Percentiles rank a stretch among this genome's conserved stretches.
phyloP scores from a whole-genome alignment of 2,888 invertebrate genomes.

The Dorcus hopei region DNA sequence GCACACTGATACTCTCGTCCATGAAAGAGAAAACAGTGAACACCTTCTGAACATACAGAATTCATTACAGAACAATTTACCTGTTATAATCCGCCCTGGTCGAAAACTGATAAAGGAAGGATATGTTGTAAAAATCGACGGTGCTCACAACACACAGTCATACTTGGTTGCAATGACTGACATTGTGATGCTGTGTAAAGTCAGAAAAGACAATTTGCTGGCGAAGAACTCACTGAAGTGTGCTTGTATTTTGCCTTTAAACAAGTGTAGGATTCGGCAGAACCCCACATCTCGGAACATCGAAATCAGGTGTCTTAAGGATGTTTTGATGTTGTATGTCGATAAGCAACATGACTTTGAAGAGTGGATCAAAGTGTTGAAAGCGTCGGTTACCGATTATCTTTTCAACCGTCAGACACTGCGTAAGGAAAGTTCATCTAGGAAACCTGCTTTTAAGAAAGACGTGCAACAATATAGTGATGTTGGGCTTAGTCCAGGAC shows the following conservation, averaged over 20 bases:
- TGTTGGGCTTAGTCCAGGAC: constrained; percentile 52
- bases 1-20: constrained; percentile 70
- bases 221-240: constrained; percentile 61
- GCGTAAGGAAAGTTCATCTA: constrained; percentile 62
- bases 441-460: constrained; percentile 58
- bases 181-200: constrained; percentile 71
- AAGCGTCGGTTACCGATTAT: constrained; percentile 56
- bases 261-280: constrained; percentile 64
- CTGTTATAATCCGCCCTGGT: constrained; percentile 65
- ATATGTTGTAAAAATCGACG: constrained; percentile 57
- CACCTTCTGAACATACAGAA: constrained; percentile 66
- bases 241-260: constrained; percentile 65
- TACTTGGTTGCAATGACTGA: constrained; percentile 72
- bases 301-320: constrained; percentile 58
- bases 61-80: constrained; percentile 58
- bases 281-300: constrained; percentile 59
- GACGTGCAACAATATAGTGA: constrained; percentile 56
- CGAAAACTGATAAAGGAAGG: constrained; percentile 69
- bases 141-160: constrained; percentile 38
- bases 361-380: constrained; percentile 57
- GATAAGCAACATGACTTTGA: constrained; percentile 54
- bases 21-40: constrained; percentile 70
- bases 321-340: constrained; percentile 57
- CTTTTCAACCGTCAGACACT: constrained; percentile 59
- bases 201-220: constrained; percentile 54